These are phyloP conservation scores for Rhinophrynus dorsalis DNA, from an alignment of 2,797 vertebrate genomes.

Conservation along the genomic window DNA sequence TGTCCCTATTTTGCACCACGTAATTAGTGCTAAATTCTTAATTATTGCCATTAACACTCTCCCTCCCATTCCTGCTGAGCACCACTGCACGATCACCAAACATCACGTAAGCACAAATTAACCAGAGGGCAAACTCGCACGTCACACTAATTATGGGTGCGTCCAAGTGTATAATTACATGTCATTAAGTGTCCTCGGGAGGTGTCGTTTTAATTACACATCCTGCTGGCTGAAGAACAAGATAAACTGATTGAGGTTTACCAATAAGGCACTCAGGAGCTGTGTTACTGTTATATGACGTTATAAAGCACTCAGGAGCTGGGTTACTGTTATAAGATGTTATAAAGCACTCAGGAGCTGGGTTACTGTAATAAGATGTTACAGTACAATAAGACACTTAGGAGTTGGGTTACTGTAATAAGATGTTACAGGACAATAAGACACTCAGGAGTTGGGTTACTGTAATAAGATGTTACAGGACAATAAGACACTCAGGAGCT, in stretches of 20 bases:
- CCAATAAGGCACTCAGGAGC: constrained; percentile 7
- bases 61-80: background rate
- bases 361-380: background rate
- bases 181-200: constrained; percentile 45
- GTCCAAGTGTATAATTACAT: constrained; percentile 41
- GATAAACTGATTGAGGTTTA: background rate
- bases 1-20: too few relatives aligned
- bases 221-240: constrained; percentile 26
- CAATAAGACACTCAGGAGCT: background rate
- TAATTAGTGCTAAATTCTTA: constrained; percentile 5
- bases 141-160: constrained; percentile 42
- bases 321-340: background rate
- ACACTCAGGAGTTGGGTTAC: too few relatives aligned
- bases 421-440: too few relatives aligned
- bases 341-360: background rate
- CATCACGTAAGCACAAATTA: background rate
- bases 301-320: too few relatives aligned
- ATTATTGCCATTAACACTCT: background rate
- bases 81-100: background rate
- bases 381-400: background rate
- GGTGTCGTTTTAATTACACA: constrained; percentile 31
- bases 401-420: too few relatives aligned
- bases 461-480: too few relatives aligned
- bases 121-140: constrained; percentile 28
- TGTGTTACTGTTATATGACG: background rate